Conservation (phyloP, 2,797 vertebrate genomes). For the Hippoglossus hippoglossus region DNA sequence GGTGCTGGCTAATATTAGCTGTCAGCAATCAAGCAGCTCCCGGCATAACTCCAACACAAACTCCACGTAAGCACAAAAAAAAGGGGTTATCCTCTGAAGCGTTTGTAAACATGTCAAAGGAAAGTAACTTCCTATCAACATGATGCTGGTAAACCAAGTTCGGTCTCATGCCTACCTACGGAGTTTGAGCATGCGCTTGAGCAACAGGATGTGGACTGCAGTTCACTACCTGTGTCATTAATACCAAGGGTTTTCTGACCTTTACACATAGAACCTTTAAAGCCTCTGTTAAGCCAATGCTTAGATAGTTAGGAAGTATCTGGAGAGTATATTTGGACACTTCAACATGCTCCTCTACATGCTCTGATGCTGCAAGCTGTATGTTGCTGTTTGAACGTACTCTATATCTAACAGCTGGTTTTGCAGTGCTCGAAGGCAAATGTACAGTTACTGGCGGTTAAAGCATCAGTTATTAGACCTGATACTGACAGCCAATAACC, state of each 20-base stretch:
- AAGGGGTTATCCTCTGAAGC: neutral
- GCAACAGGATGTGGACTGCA: neutral
- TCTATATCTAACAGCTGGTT: slow-evolving; percentile 39
- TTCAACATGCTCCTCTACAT: slow-evolving; percentile 66
- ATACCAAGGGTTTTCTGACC: neutral
- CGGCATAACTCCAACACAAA: neutral
- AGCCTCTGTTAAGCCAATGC: slow-evolving; percentile 36
- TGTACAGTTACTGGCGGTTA: slow-evolving; percentile 34
- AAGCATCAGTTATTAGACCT: slow-evolving; percentile 47
- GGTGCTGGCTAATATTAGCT: neutral
- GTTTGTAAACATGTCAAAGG: no score
- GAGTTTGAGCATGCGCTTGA: no score
- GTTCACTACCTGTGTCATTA: neutral
- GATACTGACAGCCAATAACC: slow-evolving; percentile 37
- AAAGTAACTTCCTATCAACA: neutral
- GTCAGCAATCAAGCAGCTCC: neutral
- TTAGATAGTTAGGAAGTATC: slow-evolving; percentile 42
- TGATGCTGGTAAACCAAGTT: neutral
- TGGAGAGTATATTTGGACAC: slow-evolving; percentile 34
- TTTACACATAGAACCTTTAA: neutral
- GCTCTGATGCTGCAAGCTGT: slow-evolving; percentile 50
- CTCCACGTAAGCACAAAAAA: neutral
- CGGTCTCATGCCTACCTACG: neutral
- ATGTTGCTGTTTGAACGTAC: slow-evolving; percentile 5
- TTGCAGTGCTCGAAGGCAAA: slow-evolving; percentile 64